phyloP scores from a whole-genome alignment of 2,113 vertebrate genomes.

The Lepisosteus osseus region DNA sequence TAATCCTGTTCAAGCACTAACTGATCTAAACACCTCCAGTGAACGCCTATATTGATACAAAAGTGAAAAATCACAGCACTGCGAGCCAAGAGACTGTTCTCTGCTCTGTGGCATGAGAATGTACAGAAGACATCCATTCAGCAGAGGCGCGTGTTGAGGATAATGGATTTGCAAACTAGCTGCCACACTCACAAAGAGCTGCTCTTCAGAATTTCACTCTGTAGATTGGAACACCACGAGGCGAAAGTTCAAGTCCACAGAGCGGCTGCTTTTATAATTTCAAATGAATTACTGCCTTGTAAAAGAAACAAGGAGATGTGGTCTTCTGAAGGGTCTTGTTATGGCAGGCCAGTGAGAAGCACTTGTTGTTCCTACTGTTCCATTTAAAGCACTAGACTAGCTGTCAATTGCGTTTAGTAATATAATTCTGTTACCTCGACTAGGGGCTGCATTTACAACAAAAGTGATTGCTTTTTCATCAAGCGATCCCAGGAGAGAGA shows the following conservation, averaged over 20 bases:
- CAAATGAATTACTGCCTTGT: background rate
- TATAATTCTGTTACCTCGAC: constrained; percentile 8
- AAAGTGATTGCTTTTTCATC: background rate
- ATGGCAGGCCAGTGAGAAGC: background rate
- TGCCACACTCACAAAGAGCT: background rate
- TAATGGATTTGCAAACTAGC: background rate
- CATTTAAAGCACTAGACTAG: background rate
- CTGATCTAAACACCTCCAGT: no score
- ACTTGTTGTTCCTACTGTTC: background rate
- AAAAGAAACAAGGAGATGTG: background rate
- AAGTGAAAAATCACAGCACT: no score
- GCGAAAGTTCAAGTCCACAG: background rate
- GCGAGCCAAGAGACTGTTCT: no score
- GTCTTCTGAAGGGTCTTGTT: background rate
- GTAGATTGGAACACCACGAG: background rate
- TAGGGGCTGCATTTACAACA: background rate
- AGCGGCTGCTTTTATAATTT: background rate
- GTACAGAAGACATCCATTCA: no score
- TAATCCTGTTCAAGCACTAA: no score
- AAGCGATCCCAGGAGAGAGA: constrained; percentile 2
- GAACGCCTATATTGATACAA: no score
- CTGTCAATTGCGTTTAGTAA: constrained; percentile 12
- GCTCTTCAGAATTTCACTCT: background rate
- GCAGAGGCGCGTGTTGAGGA: no score
- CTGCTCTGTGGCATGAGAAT: no score